phyloP scores from a whole-genome alignment of 1,140 invertebrate genomes.

The Macrotrachela quadricornifera region DNA sequence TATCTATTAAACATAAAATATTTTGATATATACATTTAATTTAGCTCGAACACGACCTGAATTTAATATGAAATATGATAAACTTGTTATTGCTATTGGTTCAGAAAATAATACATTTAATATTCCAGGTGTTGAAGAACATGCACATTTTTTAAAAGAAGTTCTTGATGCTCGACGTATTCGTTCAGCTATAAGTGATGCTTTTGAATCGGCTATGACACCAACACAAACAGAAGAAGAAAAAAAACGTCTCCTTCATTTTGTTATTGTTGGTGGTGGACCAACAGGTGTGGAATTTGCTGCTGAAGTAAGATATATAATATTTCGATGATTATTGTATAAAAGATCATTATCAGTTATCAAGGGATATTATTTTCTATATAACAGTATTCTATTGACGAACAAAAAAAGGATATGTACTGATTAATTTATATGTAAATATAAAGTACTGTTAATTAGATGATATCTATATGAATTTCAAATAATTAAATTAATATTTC shows the following conservation, averaged over 20 bases:
- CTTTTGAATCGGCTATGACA: conserved; percentile 27
- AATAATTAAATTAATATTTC: no score
- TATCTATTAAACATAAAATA: conserved; percentile 18
- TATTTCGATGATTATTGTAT: no score
- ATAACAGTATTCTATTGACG: no score
- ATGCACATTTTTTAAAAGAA: conserved; percentile 32
- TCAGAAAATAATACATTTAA: conserved; percentile 28
- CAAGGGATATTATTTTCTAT: no score
- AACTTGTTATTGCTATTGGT: conserved; percentile 29
- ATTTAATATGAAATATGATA: conserved; percentile 20
- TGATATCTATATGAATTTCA: no score
- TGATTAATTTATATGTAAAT: no score
- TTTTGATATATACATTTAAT: conserved; percentile 18
- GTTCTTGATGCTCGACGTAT: conserved; percentile 27
- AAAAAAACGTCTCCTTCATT: conserved; percentile 21
- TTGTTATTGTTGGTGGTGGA: conserved; percentile 32
- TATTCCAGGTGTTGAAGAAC: conserved; percentile 25
- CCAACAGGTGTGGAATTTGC: conserved; percentile 33
- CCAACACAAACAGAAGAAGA: conserved; percentile 18
- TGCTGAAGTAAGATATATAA: conserved; percentile 16
- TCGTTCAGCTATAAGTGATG: conserved; percentile 21
- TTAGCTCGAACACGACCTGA: conserved; percentile 14
- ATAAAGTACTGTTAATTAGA: no score
- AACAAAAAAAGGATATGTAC: no score
- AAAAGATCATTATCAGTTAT: no score